Evolutionary conservation across 1,140 invertebrate species (phyloP), one percentile per base, ranked within the genome.

Genomic region (Drosophila persimilis): DNA sequence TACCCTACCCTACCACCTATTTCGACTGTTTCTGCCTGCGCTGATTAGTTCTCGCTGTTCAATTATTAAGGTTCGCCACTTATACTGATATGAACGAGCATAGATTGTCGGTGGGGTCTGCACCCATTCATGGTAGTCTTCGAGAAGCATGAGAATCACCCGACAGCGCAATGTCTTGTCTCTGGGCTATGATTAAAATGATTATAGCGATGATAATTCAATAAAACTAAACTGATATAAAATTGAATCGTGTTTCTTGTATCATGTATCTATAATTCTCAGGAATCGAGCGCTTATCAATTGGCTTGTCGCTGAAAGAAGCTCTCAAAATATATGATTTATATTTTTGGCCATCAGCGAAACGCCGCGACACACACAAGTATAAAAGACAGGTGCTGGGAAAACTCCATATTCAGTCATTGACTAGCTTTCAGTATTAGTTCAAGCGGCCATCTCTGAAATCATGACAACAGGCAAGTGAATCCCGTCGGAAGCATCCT

Each of bases 391-490:
- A 11, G 35, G 26, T 15, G n/a, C 17, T 31, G 13, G 29, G 13
- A 29, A 11, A 22, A 48, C 26, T 22, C 31, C 26, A 22, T 29
- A 58, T 31, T 56, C 54, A 56, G 54, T 56, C n/a, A 35, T 1
- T 11, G 15, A 53, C 51, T 39, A 52, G 35, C 13, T 35, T 9
- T 9, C 31, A 35, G 31, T 35, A 35, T 35, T 11, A 11, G 31
- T 11, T 35, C 31, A 35, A 11, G 31, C 31, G 9, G 31, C 3
- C 9, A 35, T 35, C 31, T 35, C 31, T 11, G 31, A 35, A 3
- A 35, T 35, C 31, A 35, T 35, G 31, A 35, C 31, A 35, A 55
- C 77, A 66, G 76, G 76, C 71, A 67, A 73, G 76, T 73, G 43
- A 13, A 41, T 9, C 6, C 24, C n/a, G 24, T 39, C 13, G 9